These are phyloP conservation scores for Hypothenemus hampei DNA, from an alignment of 1,140 invertebrate genomes.

Conservation along the genomic window DNA sequence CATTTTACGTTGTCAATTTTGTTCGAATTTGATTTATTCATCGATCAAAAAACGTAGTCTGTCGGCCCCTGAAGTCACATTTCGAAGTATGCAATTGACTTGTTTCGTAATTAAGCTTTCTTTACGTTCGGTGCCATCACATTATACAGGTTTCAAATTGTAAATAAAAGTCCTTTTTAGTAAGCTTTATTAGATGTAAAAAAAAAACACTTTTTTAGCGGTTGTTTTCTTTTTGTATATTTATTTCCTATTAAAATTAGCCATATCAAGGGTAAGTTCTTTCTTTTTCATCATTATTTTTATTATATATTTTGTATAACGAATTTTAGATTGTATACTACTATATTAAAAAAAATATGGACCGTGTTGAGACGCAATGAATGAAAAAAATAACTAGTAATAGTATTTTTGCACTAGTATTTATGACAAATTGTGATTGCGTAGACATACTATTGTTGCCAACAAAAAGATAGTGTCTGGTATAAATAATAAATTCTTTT, in stretches of 20 bases:
- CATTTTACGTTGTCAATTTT: too few relatives aligned
- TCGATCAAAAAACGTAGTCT: too few relatives aligned
- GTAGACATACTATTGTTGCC: slow-evolving; percentile 39
- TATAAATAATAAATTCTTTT: slow-evolving; percentile 35
- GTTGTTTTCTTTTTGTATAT: slow-evolving; percentile 29
- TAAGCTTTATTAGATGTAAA: slow-evolving; percentile 28
- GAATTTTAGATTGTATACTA: slow-evolving; percentile 25
- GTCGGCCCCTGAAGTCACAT: too few relatives aligned
- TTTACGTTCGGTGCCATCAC: too few relatives aligned
- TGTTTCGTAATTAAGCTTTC: too few relatives aligned
- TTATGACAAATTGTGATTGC: slow-evolving; percentile 41
- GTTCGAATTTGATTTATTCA: too few relatives aligned
- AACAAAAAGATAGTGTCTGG: slow-evolving; percentile 38
- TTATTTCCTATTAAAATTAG: slow-evolving; percentile 25
- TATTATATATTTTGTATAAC: slow-evolving; percentile 29
- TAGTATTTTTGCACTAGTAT: slow-evolving; percentile 46
- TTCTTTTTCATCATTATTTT: slow-evolving; percentile 11
- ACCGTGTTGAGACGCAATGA: neutral
- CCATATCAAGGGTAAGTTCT: slow-evolving; percentile 11
- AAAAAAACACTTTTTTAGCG: too few relatives aligned
- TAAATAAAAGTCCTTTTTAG: slow-evolving; percentile 16
- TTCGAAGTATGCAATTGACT: too few relatives aligned
- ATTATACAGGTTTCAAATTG: too few relatives aligned
- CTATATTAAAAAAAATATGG: slow-evolving; percentile 2
- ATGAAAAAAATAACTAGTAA: slow-evolving; percentile 34